Percentiles rank a stretch among this genome's conserved stretches.
Evolutionary conservation across 2,113 vertebrate genomes (phyloP).

Genomic region (Embiotoca jacksoni): DNA sequence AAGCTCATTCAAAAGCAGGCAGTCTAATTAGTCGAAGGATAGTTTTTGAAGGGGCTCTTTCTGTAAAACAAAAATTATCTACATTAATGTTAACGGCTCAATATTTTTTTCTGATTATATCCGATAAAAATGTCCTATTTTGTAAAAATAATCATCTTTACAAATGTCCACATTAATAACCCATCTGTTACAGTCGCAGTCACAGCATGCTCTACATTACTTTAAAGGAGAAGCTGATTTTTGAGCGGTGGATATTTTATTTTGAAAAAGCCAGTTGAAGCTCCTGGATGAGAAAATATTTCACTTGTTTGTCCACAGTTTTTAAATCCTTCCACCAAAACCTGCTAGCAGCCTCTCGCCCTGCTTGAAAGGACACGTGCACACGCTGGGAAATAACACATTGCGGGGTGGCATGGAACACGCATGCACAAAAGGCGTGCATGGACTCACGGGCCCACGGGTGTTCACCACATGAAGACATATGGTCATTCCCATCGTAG

Average conservation of each 20-base stretch:
- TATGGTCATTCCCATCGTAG: constrained; percentile 66
- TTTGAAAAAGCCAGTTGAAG: not conserved
- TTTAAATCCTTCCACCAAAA: constrained; percentile 5
- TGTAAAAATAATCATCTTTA: constrained; percentile 3
- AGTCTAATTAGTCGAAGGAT: constrained; percentile 67
- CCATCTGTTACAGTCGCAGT: too few species aligned
- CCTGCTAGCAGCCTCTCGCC: constrained; percentile 38
- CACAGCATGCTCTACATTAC: too few species aligned
- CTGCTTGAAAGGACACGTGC: constrained; percentile 56
- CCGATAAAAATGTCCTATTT: constrained; percentile 5
- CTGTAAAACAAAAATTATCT: constrained; percentile 53
- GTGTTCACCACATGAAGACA: constrained; percentile 63
- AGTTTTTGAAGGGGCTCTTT: constrained; percentile 44
- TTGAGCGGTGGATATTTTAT: too few species aligned
- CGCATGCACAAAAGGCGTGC: not conserved
- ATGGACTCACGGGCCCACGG: constrained; percentile 34
- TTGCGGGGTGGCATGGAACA: constrained; percentile 22
- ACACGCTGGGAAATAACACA: constrained; percentile 59
- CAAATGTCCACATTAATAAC: not conserved
- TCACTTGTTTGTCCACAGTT: constrained; percentile 4
- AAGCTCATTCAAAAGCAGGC: constrained; percentile 51
- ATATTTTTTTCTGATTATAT: constrained; percentile 38
- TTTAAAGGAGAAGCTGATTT: too few species aligned
- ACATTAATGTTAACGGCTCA: constrained; percentile 35
- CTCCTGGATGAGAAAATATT: not conserved